These are phyloP conservation scores for Cherax destructor DNA, from an alignment of 1,140 invertebrate genomes.

Conservation along the genomic window DNA sequence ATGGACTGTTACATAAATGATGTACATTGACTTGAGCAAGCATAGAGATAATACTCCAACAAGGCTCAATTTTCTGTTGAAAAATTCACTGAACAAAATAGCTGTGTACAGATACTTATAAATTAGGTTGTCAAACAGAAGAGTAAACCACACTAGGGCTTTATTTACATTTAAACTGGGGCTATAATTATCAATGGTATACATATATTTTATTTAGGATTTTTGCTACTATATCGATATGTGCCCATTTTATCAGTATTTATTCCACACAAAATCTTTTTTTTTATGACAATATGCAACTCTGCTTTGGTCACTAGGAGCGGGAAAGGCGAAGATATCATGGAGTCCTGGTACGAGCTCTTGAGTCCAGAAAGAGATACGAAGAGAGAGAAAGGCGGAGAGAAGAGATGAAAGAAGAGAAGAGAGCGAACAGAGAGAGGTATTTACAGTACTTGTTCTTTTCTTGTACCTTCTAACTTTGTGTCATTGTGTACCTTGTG, in stretches of 20 bases:
- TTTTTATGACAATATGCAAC: background rate
- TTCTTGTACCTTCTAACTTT: too few relatives aligned
- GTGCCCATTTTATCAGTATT: background rate
- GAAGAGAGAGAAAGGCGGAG: conserved; percentile 92
- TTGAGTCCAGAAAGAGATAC: conserved; percentile 88
- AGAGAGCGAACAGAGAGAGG: conserved; percentile 87
- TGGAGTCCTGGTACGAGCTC: conserved; percentile 88
- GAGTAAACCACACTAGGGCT: too few relatives aligned
- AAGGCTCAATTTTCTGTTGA: conserved; percentile 58
- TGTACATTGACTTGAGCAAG: background rate
- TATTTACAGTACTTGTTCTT: conserved; percentile 75
- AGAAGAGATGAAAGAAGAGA: conserved; percentile 86
- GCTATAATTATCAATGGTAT: background rate
- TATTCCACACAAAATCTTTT: background rate
- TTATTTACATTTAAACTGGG: background rate
- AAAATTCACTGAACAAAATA: background rate
- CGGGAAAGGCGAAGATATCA: conserved; percentile 92
- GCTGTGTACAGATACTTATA: background rate
- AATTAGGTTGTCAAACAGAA: too few relatives aligned
- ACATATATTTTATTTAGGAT: background rate
- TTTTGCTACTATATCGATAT: background rate
- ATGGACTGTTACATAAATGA: background rate
- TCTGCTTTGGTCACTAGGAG: conserved; percentile 80
- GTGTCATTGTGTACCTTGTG: too few relatives aligned
- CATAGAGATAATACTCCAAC: conserved; percentile 51